Percentiles rank a stretch among this genome's conserved stretches.
These are phyloP conservation scores for Nemotelus pantherinus DNA, from an alignment of 2,888 invertebrate genomes.

Conservation along the genomic window DNA sequence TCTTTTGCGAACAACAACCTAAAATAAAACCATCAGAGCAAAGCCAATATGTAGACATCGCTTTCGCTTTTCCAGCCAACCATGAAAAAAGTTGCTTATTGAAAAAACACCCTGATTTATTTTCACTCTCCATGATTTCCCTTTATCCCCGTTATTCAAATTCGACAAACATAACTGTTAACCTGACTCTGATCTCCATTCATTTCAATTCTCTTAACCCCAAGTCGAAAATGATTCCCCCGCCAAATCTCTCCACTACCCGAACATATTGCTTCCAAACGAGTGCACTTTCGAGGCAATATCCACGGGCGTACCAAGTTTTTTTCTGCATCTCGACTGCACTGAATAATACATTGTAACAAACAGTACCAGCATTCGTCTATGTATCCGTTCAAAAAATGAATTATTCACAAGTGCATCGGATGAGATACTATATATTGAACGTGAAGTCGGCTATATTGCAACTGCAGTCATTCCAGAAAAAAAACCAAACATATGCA, in stretches of 20 bases:
- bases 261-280: not conserved
- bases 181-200: too few relatives aligned
- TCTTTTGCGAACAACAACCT: too few relatives aligned
- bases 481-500: not conserved
- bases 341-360: constrained; percentile 16
- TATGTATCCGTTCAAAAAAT: not conserved
- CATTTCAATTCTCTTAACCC: not conserved
- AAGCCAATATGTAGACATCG: too few relatives aligned
- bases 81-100: too few relatives aligned
- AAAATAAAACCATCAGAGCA: too few relatives aligned
- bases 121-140: too few relatives aligned
- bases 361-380: not conserved
- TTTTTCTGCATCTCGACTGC: constrained; percentile 1
- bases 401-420: constrained; percentile 17
- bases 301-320: not conserved
- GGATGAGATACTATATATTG: not conserved
- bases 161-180: too few relatives aligned
- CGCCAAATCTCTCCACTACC: not conserved
- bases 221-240: not conserved
- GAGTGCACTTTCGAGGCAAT: constrained; percentile 8
- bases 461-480: not conserved
- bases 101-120: too few relatives aligned
- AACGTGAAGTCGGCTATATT: not conserved
- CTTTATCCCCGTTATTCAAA: too few relatives aligned
- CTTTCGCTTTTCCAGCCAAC: too few relatives aligned